A percentile compares a stretch with the other conserved stretches of the same genome.
These are phyloP conservation scores for Aphis craccivora DNA, from an alignment of 1,140 invertebrate species.

Conservation along the genomic window DNA sequence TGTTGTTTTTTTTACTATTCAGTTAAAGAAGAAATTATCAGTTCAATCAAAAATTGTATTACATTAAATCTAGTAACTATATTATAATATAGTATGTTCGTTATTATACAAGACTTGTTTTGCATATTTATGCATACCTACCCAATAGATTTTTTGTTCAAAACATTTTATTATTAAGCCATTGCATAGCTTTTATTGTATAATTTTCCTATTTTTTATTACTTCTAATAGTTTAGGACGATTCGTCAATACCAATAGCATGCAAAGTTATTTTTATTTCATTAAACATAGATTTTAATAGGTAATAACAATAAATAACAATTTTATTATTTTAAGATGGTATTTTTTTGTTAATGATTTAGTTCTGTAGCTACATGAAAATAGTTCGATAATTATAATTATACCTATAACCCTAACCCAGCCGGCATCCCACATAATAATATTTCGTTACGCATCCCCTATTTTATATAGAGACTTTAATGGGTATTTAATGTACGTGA, in stretches of 20 bases:
- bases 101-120: too few relatives aligned
- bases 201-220: too few relatives aligned
- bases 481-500: background rate
- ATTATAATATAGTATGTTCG: too few relatives aligned
- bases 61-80: too few relatives aligned
- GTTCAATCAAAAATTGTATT: too few relatives aligned
- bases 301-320: background rate
- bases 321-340: background rate
- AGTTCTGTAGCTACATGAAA: background rate
- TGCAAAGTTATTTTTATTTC: background rate
- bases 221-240: too few relatives aligned
- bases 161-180: too few relatives aligned
- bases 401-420: background rate
- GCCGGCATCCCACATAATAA: background rate
- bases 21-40: too few relatives aligned
- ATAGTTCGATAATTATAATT: background rate
- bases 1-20: too few relatives aligned
- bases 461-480: background rate
- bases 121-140: too few relatives aligned
- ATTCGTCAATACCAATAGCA: background rate
- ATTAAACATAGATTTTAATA: background rate
- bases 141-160: too few relatives aligned
- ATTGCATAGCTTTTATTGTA: too few relatives aligned
- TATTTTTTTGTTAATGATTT: background rate
- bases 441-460: background rate